These are phyloP conservation scores for Lutraria lutraria DNA, from an alignment of 2,888 invertebrate genomes.

Conservation along the genomic window DNA sequence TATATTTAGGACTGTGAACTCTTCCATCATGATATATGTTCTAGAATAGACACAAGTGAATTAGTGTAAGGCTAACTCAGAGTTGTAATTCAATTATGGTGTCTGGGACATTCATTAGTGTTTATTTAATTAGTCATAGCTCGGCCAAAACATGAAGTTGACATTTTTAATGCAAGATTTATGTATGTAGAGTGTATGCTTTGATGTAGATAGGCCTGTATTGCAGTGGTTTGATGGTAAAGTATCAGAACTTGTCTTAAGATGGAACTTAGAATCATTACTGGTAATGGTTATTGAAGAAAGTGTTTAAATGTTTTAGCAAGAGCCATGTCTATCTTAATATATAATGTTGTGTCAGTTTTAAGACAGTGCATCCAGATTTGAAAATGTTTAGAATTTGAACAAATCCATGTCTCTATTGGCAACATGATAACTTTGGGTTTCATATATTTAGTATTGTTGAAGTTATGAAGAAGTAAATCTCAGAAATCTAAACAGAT, in stretches of 20 bases:
- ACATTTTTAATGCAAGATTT: constrained; percentile 19
- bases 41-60: constrained; percentile 38
- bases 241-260: not conserved
- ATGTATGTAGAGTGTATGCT: not conserved
- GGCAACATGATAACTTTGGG: not conserved
- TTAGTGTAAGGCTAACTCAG: constrained; percentile 55
- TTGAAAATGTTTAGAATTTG: not conserved
- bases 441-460: not conserved
- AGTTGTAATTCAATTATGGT: constrained; percentile 65
- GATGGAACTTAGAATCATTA: not conserved
- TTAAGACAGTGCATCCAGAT: not conserved
- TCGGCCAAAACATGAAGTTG: constrained; percentile 45
- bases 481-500: too few relatives aligned
- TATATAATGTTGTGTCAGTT: constrained; percentile 15
- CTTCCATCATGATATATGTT: constrained; percentile 37
- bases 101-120: constrained; percentile 64
- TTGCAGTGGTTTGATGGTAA: not conserved
- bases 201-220: not conserved
- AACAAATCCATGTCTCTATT: not conserved
- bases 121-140: constrained; percentile 26
- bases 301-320: constrained; percentile 23
- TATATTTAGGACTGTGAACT: constrained; percentile 39
- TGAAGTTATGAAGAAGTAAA: too few relatives aligned
- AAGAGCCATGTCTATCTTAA: not conserved
- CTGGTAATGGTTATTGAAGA: not conserved